A percentile compares a stretch with the other conserved stretches of the same genome.
Conservation (phyloP, 2,113 vertebrate species). For the Ceyx margarethae region DNA sequence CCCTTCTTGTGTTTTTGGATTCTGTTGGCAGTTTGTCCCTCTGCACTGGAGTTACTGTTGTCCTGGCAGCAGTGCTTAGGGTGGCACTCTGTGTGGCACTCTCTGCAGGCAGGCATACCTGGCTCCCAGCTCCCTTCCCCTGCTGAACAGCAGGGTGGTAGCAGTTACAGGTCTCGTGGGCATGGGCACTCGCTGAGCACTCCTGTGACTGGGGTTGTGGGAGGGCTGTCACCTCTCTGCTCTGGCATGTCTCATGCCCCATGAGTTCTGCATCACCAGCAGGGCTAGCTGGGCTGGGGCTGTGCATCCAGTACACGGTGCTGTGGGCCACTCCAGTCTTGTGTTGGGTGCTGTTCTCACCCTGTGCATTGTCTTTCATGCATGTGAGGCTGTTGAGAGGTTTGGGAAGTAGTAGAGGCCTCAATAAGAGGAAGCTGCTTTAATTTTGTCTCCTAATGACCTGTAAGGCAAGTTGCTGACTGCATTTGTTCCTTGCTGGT, state of each 20-base stretch:
- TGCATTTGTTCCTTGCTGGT: not conserved
- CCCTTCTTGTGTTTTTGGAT: not conserved
- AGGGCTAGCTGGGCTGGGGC: not conserved
- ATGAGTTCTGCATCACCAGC: accelerated
- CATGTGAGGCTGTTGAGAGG: not conserved
- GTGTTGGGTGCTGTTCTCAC: not conserved
- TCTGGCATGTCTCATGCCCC: accelerated
- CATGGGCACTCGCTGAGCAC: not conserved
- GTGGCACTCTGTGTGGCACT: not conserved
- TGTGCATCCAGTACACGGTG: not conserved
- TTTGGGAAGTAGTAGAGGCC: not conserved
- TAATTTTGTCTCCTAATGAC: not conserved
- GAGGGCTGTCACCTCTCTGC: not conserved
- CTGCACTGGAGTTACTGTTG: not conserved
- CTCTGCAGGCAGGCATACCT: not conserved
- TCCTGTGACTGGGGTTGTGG: not conserved
- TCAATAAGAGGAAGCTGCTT: not conserved
- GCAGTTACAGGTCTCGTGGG: not conserved
- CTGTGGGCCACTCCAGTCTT: not conserved
- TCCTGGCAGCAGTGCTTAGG: not conserved
- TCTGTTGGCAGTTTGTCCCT: not conserved
- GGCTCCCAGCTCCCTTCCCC: not conserved
- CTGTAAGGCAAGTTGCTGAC: not conserved
- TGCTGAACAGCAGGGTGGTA: not conserved
- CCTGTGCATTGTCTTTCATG: accelerated